Evolutionary conservation across 1,140 invertebrate species (phyloP), one percentile per base, ranked within the genome.

Genomic region (Episyrphus balteatus): DNA sequence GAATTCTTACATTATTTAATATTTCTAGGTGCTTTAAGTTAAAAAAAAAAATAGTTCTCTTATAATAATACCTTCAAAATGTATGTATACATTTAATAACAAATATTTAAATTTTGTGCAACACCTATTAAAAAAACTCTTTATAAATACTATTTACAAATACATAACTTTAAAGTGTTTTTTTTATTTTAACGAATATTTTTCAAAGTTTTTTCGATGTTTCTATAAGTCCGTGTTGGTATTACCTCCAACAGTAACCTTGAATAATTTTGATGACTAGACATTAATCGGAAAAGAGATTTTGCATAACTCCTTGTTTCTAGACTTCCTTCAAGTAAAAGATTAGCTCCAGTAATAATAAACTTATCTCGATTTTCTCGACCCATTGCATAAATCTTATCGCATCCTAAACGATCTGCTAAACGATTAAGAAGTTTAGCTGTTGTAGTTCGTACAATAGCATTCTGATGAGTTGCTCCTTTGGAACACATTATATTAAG

Each of bases 261-360:
- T 45, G 80, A 75, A 60, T 86, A 85, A 14, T 75, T 71, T 2
- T 63, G 56, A 62, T 86, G 79, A 10, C 75, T 66, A 46, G 81
- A 75, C 10, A 86, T 61, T 0, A 72, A 61, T 11, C 74, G 69
- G 51, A 83, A 80, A 13, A 86, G 72, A 44, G 76, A 75, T 36
- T 82, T 76, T 2, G 82, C 82, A 65, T 77, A 81, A 67, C 65
- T 74, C 75, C 93, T 81, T 1, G 91, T 87, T 51, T 92, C 87
- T 15, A 88, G 75, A 62, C 83, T 88, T 12, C 88, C 86, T 65
- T 97, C 93, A 8, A 81, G 82, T 1, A 92, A 67, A 48, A 93
- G 78, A 56, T 87, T 86, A 1, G 90, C 86, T 3, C 83, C 82
- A 1, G 84, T 79, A 17, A 81, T 75, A 31, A 98, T 68, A 33